Base-by-base conservation (phyloP, 2,797 vertebrate genomes). In the Coregonus suidteri region DNA sequence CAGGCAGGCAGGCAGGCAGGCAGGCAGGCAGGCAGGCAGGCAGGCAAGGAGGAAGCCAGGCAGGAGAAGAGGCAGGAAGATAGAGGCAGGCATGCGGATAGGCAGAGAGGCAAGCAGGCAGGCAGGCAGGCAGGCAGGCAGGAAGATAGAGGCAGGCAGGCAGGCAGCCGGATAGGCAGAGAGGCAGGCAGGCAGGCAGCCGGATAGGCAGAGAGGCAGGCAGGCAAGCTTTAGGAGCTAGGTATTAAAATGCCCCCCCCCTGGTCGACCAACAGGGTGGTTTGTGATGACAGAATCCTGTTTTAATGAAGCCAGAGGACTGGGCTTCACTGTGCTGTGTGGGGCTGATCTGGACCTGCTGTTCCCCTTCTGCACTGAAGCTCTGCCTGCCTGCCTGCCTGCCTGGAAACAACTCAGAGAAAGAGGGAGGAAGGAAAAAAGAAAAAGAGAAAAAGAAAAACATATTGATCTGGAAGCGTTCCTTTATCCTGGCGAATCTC, bases 401-500 rank as follows among this genome's bases (percentile, higher is more conserved):
- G 51, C 51, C 77, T 73, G 34, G 64, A 67, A 71, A 77, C 16
- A 59, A 47, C 41, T 13, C 9, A 47, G 9, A 47, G 41, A 47
- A 47, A 47, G 9, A 11, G 9, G 41, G 9, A 59, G 20, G 41
- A 74, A 81, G 78, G 82, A 68, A 62, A 73, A 79, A 83, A 16
- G 83, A 51, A 76, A 59, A 66, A 37, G 56, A 30, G 56, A 66
- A 70, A 78, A 80, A 87, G 80, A 85, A 91, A 93, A 93, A 93
- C 92, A 93, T 92, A 83, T 91, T 89, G 89, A 87, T 87, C 85
- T 93, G 90, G 84, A 93, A 89, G 84, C 73, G 77, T 89, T 93
- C 87, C 88, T 92, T 90, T 86, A 90, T 89, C 87, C 89, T 90
- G 90, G 89, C 87, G 83, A 93, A 88, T 91, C 90, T 90, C 87